Evolutionary conservation across 53 echinoderm and acorn worm genomes (phyloP).

Genomic region (Glandiceps talaboti): DNA sequence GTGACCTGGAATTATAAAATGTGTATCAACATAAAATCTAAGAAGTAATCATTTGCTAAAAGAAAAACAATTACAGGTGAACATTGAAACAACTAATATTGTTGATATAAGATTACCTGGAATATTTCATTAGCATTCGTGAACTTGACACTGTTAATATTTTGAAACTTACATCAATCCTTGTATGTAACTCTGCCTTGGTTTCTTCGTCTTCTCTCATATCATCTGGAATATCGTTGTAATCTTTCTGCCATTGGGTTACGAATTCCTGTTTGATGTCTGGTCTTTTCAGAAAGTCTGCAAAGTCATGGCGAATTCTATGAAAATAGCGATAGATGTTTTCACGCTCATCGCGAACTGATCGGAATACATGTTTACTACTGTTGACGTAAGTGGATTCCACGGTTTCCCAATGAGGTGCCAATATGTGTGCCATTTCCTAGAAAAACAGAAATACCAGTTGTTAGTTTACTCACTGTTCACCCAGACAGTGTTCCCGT

Average conservation of each 20-base stretch:
- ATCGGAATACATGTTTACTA: slow-evolving; percentile 73
- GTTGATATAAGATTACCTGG: too few species aligned
- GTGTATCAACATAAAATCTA: too few species aligned
- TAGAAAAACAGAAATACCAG: slow-evolving; percentile 10
- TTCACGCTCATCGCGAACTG: slow-evolving; percentile 70
- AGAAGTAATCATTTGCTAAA: too few species aligned
- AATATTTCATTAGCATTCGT: neutral
- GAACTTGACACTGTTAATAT: neutral
- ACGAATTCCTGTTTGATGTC: slow-evolving; percentile 87
- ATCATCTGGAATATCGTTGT: slow-evolving; percentile 88
- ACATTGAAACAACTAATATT: neutral
- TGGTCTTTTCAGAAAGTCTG: slow-evolving; percentile 68
- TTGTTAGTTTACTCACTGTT: too few species aligned
- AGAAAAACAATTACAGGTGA: neutral
- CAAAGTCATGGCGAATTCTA: slow-evolving; percentile 82
- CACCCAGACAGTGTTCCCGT: too few species aligned
- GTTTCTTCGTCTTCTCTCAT: slow-evolving; percentile 97
- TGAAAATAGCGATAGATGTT: slow-evolving; percentile 96
- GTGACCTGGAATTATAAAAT: too few species aligned
- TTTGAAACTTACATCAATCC: slow-evolving; percentile 51
- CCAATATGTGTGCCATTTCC: slow-evolving; percentile 64
- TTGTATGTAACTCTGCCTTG: slow-evolving; percentile 83
- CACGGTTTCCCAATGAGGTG: slow-evolving; percentile 91
- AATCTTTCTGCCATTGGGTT: slow-evolving; percentile 76
- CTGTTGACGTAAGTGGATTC: slow-evolving; percentile 81